Evolutionary conservation across 2,797 vertebrate species (phyloP), one percentile per base, ranked within the genome.

Genomic region (Tragelaphus oryx): DNA sequence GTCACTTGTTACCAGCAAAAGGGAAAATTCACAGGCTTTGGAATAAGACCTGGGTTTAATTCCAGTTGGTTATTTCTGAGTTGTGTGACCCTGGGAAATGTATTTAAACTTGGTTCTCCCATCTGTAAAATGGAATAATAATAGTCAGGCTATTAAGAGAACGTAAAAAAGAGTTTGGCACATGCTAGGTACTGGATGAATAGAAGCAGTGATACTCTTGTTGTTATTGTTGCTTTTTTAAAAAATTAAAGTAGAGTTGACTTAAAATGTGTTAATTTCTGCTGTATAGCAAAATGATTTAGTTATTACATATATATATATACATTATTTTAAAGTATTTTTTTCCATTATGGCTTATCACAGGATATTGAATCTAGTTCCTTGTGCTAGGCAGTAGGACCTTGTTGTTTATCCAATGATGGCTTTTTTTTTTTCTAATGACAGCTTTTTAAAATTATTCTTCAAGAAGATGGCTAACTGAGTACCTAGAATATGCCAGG

Each of bases 101-200:
- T 46, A 79, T 81, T 94, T 94, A 59, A 96, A 74, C 44, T 91
- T 28, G 9, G 44, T 91, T 93, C 26, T 94, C 52, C 91, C 65
- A 87, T 46, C 52, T 93, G 50, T 52, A 87, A 78, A 95, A 89
- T 92, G 50, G 22, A 82, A 59, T 59, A 87, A 84, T 82, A 71
- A 91, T 44, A 87, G 11, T 48, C 26, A 7, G 4, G 81, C 68
- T 46, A 20, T 86, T 74, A 85, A 74, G 17, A 89, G 37, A 94
- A 86, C 37, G 28, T 89, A 20, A 57, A 48, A 81, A 76, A 68
- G 74, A 88, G 14, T 5, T 79, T 86, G 78, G 17, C 2, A 50
- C 18, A 44, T 50, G n/a, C n/a, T n/a, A n/a, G n/a, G n/a, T n/a
- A n/a, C n/a, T n/a, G 7, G 37, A 75, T 28, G 22, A 92, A 30